phyloP scores from a whole-genome alignment of 2,888 invertebrate genomes.

The Lepidochitona cinerea region DNA sequence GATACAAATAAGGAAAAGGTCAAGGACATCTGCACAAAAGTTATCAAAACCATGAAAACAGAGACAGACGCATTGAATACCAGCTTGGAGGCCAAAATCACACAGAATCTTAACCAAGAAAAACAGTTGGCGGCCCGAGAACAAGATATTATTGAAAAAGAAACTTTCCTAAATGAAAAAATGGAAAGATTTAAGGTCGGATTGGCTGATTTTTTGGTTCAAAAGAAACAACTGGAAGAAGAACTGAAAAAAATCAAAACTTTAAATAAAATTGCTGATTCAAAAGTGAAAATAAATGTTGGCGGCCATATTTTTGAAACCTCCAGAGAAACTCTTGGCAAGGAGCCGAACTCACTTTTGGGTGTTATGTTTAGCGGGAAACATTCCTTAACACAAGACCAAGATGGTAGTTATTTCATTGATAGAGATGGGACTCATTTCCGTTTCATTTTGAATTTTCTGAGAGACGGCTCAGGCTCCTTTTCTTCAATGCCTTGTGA shows the following conservation, averaged over 20 bases:
- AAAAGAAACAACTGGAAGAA: slow-evolving; percentile 31
- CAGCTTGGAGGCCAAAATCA: slow-evolving; percentile 26
- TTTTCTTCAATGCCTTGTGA: slow-evolving; percentile 36
- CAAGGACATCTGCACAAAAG: slow-evolving; percentile 20
- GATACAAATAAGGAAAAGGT: slow-evolving; percentile 12
- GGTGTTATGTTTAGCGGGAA: slow-evolving; percentile 48
- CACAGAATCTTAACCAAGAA: slow-evolving; percentile 17
- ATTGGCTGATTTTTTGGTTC: slow-evolving; percentile 29
- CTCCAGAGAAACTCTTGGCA: slow-evolving; percentile 40
- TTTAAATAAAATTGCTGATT: slow-evolving; percentile 38
- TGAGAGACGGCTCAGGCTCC: slow-evolving; percentile 43
- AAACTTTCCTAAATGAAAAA: slow-evolving; percentile 16
- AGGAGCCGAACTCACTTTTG: slow-evolving; percentile 38
- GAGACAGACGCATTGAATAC: slow-evolving; percentile 20
- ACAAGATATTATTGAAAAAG: slow-evolving; percentile 16
- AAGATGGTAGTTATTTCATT: slow-evolving; percentile 50
- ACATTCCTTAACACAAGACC: slow-evolving; percentile 33
- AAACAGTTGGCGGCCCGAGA: slow-evolving; percentile 12
- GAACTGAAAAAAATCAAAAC: slow-evolving; percentile 34
- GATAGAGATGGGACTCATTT: slow-evolving; percentile 51
- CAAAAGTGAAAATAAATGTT: slow-evolving; percentile 42
- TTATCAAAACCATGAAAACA: slow-evolving; percentile 24
- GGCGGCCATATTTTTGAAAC: slow-evolving; percentile 45
- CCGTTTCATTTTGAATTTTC: slow-evolving; percentile 47
- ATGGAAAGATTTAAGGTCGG: slow-evolving; percentile 24